These are phyloP conservation scores for Rhinolophus ferrumequinum DNA, from an alignment of 2,113 vertebrate genomes.

Conservation along the genomic window DNA sequence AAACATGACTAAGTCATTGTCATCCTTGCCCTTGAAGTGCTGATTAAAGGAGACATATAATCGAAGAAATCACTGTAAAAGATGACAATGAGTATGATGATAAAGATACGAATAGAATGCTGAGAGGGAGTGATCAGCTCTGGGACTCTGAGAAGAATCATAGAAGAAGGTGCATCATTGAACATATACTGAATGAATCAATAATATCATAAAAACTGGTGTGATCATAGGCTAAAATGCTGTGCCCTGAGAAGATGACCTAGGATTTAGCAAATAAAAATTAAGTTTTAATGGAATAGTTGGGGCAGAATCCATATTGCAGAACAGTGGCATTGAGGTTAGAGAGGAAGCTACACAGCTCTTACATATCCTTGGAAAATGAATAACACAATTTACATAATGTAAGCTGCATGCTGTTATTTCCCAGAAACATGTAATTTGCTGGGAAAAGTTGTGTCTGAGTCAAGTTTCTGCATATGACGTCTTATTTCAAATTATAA, in stretches of 20 bases:
- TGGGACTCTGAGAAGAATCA: background rate
- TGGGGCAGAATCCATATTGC: background rate
- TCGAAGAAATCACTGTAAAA: slow-evolving; percentile 8
- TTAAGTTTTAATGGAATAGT: background rate
- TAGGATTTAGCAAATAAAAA: background rate
- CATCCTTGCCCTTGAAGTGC: slow-evolving; percentile 1
- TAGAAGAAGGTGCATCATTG: background rate
- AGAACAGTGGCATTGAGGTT: background rate
- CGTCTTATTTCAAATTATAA: slow-evolving; percentile 15
- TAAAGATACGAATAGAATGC: background rate
- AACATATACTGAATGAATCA: background rate
- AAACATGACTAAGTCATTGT: background rate
- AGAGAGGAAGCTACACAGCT: background rate
- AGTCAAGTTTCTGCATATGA: background rate
- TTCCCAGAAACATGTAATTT: background rate
- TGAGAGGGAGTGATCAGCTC: background rate
- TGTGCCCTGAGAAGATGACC: background rate
- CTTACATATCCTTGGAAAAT: background rate
- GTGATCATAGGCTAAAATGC: background rate
- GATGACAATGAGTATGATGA: background rate
- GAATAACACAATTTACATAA: background rate
- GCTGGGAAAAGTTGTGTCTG: background rate
- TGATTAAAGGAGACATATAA: background rate
- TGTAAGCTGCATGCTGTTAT: background rate
- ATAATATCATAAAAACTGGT: background rate